Evolutionary conservation across 2,888 invertebrate genomes (phyloP).

Genomic region (Petrophora chlorosata): DNA sequence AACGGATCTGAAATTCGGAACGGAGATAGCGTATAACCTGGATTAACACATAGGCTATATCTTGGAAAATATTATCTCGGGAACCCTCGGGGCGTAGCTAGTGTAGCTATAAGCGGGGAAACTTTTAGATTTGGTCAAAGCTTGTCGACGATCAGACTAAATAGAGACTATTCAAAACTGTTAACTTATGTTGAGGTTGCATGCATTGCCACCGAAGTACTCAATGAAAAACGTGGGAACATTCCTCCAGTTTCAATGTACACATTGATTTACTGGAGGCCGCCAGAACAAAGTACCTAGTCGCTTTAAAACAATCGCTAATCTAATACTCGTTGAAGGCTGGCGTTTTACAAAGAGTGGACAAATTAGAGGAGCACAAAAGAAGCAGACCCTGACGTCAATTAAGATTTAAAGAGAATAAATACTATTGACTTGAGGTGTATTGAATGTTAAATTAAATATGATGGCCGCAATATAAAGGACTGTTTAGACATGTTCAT

Average conservation of each 20-base stretch:
- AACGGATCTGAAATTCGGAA: too few species aligned
- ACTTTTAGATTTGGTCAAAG: too few species aligned
- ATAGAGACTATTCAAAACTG: constrained; percentile 2
- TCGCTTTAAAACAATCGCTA: constrained; percentile 35
- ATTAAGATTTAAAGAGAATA: constrained; percentile 2
- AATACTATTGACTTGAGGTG: neutral
- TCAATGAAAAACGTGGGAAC: constrained; percentile 29
- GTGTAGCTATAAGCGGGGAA: too few species aligned
- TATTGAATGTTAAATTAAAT: too few species aligned
- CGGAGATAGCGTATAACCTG: too few species aligned
- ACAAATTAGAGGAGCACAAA: constrained; percentile 30
- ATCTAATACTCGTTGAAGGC: constrained; percentile 29
- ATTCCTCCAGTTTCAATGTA: constrained; percentile 22
- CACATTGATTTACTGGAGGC: constrained; percentile 28
- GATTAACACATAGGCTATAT: too few species aligned
- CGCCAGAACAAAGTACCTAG: constrained; percentile 28
- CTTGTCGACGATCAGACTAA: too few species aligned
- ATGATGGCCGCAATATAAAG: neutral
- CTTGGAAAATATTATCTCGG: too few species aligned
- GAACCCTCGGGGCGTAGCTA: too few species aligned
- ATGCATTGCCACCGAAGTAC: constrained; percentile 7
- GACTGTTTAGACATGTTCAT: neutral
- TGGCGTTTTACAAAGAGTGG: constrained; percentile 23
- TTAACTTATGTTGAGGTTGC: constrained; percentile 4
- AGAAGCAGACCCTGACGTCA: constrained; percentile 24